Conservation (phyloP, 2,113 vertebrate genomes). For the Tetraodon nigroviridis region DNA sequence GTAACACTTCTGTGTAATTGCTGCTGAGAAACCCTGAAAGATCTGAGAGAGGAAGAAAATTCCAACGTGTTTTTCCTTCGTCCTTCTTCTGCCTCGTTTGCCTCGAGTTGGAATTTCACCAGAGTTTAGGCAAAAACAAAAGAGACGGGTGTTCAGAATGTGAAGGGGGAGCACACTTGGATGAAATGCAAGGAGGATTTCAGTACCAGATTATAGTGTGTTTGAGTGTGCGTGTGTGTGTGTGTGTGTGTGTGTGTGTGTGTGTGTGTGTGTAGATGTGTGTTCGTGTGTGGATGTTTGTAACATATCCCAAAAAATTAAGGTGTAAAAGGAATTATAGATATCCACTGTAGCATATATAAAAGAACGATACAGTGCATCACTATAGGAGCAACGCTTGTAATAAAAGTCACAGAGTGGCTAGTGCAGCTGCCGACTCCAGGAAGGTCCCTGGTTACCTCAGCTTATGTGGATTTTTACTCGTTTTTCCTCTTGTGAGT, state of each 20-base stretch:
- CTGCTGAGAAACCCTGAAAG: conserved; percentile 69
- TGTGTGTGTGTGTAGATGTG: no score
- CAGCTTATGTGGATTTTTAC: no score
- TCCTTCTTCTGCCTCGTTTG: conserved; percentile 52
- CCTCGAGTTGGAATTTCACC: conserved; percentile 55
- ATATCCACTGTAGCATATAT: no score
- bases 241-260: no score
- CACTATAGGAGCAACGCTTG: no score
- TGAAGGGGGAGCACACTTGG: conserved; percentile 7
- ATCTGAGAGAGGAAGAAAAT: conserved; percentile 70
- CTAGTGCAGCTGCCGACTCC: no score
- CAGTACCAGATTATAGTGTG: conserved; percentile 18
- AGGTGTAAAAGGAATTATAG: no score
- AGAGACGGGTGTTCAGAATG: conserved; percentile 48
- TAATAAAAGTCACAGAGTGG: no score
- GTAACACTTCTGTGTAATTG: conserved; percentile 71
- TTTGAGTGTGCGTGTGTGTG: conserved; percentile 1
- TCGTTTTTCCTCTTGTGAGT: no score
- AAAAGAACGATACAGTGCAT: no score
- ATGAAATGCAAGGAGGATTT: conserved; percentile 42
- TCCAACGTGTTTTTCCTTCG: conserved; percentile 63
- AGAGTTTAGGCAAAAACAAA: conserved; percentile 56
- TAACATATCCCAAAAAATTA: no score
- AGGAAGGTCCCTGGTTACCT: no score
- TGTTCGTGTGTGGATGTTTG: background rate